phyloP scores from a whole-genome alignment of 2,797 vertebrate species.

The Aphelocoma californica region DNA sequence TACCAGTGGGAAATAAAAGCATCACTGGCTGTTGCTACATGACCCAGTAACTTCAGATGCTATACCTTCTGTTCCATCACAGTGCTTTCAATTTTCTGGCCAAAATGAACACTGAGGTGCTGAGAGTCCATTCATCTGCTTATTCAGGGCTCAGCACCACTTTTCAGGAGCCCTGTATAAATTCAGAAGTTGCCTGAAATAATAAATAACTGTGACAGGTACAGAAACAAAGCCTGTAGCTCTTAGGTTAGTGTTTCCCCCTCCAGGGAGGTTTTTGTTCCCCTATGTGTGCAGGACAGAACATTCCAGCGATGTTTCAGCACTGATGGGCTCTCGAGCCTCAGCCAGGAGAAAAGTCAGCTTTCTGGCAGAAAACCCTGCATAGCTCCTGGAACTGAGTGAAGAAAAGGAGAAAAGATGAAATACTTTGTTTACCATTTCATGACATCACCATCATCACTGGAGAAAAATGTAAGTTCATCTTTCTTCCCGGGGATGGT shows the following conservation, averaged over 20 bases:
- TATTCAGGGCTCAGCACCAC: background rate
- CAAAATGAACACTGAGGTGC: constrained; percentile 23
- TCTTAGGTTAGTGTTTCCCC: constrained; percentile 27
- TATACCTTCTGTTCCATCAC: background rate
- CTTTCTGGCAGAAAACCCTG: constrained; percentile 57
- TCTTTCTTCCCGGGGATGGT: constrained; percentile 1
- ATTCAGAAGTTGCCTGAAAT: constrained; percentile 52
- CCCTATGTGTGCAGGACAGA: constrained; percentile 43
- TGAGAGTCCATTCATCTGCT: constrained; percentile 10
- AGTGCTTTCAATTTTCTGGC: background rate
- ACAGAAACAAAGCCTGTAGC: constrained; percentile 51
- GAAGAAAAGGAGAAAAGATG: constrained; percentile 37
- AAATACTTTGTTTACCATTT: constrained; percentile 63
- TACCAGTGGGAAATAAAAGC: constrained; percentile 9
- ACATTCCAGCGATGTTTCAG: constrained; percentile 58
- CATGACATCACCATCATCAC: constrained; percentile 64
- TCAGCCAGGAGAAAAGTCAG: constrained; percentile 61
- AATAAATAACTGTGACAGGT: constrained; percentile 63
- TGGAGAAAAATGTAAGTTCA: constrained; percentile 66
- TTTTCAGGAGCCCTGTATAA: constrained; percentile 51
- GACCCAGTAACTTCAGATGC: background rate
- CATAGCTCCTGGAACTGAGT: constrained; percentile 36
- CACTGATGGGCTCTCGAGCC: constrained; percentile 32
- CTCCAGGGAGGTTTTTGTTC: constrained; percentile 29
- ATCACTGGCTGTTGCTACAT: background rate